Evolutionary conservation across 1,140 invertebrate genomes (phyloP).

Genomic region (Papilio polyxenes): DNA sequence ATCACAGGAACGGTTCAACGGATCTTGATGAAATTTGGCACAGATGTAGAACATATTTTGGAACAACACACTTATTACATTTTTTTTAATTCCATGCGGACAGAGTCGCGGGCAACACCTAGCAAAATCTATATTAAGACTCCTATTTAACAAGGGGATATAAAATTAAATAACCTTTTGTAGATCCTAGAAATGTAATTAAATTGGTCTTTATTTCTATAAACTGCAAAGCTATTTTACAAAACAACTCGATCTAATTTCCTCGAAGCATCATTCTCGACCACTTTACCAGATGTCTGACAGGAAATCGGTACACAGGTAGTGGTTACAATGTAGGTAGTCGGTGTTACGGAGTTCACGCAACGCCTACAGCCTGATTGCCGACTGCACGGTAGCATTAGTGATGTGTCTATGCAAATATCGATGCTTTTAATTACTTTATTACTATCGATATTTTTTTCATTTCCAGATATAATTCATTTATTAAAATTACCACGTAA

Average conservation of each 20-base stretch:
- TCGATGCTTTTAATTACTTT: constrained; percentile 43
- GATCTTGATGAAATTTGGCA: no score
- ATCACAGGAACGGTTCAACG: no score
- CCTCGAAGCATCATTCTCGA: constrained; percentile 3
- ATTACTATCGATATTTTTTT: neutral
- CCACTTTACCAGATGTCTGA: constrained; percentile 46
- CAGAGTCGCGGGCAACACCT: no score
- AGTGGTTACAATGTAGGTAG: constrained; percentile 39
- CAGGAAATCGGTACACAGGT: constrained; percentile 42
- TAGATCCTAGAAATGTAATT: neutral
- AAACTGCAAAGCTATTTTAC: constrained; percentile 1
- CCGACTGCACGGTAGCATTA: constrained; percentile 45
- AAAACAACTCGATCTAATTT: constrained; percentile 37
- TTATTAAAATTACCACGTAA: neutral
- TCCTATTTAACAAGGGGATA: no score
- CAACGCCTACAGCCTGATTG: constrained; percentile 38
- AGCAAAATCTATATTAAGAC: no score
- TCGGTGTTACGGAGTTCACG: constrained; percentile 37
- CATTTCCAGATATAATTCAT: neutral
- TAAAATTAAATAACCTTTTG: neutral
- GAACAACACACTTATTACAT: no score
- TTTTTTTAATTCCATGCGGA: no score
- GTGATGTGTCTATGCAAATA: constrained; percentile 40
- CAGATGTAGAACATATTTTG: no score
- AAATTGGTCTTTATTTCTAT: neutral